Percentiles rank a stretch among this genome's conserved stretches.
These are phyloP conservation scores for Leguminivora glycinivorella DNA, from an alignment of 1,140 invertebrate genomes.

Conservation along the genomic window DNA sequence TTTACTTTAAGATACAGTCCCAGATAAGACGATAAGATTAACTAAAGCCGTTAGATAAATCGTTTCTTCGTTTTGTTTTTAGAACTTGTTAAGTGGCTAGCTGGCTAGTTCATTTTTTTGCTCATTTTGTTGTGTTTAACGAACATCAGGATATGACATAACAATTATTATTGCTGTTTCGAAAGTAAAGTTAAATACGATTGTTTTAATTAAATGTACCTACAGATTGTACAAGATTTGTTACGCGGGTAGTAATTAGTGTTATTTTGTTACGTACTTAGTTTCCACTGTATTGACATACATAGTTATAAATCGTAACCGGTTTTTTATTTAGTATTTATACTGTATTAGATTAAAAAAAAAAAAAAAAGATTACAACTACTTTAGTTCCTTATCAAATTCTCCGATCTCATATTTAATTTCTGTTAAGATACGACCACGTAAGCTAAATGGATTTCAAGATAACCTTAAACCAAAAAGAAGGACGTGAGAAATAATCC, in stretches of 20 bases:
- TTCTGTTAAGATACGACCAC: no score
- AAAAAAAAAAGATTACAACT: no score
- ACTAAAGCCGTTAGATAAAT: slow-evolving; percentile 13
- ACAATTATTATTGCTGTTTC: slow-evolving; percentile 15
- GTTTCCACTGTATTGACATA: slow-evolving; percentile 10
- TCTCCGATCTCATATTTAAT: no score
- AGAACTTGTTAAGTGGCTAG: slow-evolving; percentile 1
- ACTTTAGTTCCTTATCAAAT: no score
- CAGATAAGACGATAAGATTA: slow-evolving; percentile 9
- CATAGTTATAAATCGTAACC: neutral
- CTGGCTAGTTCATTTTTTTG: neutral
- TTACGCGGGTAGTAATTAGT: slow-evolving; percentile 13
- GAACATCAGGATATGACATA: neutral
- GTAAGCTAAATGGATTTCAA: no score
- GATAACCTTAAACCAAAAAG: no score
- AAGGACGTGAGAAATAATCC: no score
- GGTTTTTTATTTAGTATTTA: neutral
- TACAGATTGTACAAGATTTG: slow-evolving; percentile 14
- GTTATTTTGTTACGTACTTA: slow-evolving; percentile 13
- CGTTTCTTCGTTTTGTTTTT: slow-evolving; percentile 1
- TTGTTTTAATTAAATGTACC: slow-evolving; percentile 18
- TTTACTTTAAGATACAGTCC: slow-evolving; percentile 1
- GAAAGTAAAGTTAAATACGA: slow-evolving; percentile 4
- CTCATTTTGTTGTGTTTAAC: slow-evolving; percentile 1
- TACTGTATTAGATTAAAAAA: no score